Base-by-base conservation (phyloP, 2,797 vertebrate genomes). In the Sebastes oblongus region DNA sequence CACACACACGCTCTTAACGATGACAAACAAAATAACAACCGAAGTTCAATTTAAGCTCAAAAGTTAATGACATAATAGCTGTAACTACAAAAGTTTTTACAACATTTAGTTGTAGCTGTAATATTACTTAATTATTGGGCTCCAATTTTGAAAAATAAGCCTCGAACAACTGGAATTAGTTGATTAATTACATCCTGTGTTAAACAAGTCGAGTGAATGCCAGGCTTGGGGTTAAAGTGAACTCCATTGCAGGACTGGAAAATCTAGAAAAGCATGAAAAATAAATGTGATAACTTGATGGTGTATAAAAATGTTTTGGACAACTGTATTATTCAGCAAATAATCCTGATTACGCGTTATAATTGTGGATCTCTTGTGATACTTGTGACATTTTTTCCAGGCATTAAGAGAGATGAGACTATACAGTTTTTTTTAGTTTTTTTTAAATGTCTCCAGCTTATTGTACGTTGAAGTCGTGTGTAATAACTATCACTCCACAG, bases 401-500 rank as follows among this genome's bases (percentile, higher is more conserved):
- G 16, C 6, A 46, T 72, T 24, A 36, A 30, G 25, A 42, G 46
- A 56, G 8, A 16, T 10, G 12, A 68, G 22, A 18, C 16, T 3
- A 30, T 8, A 24, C 34, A 50, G 60, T 60, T 74, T 22, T 12
- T 12, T 50, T 50, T 27, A 4, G 0, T 24, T 13, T n/a, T 55
- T 5, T 52, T 50, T 50, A 50, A 11, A 55, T 14, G 11, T 27
- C 64, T 72, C 66, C 80, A 34, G 76, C 27, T 59, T 66, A 64
- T 81, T 84, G 81, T 86, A 30, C 14, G 22, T 30, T 77, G 13
- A 72, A 86, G 77, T 87, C 68, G 69, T 89, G 72, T 85, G 81
- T 78, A 84, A 82, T 88, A 89, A 86, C 80, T 91, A 85, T 85
- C 91, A 84, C 82, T 82, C 54, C 20, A 12, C 14, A 8, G 85